Percentiles rank a stretch among this genome's conserved stretches.
phyloP scores from a whole-genome alignment of 2,113 vertebrate genomes.

The Pseudonaja textilis region DNA sequence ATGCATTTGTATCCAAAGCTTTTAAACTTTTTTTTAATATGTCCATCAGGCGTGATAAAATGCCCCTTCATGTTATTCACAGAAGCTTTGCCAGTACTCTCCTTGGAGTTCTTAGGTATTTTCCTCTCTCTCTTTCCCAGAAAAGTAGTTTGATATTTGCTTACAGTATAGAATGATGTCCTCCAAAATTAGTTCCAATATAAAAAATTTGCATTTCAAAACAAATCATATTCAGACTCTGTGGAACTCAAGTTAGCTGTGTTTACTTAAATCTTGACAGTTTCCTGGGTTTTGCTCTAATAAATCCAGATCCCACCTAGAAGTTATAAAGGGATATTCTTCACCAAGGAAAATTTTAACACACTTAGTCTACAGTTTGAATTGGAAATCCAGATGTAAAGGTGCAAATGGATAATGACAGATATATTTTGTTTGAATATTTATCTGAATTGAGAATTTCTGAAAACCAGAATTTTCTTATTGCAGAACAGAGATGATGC shows the following conservation, averaged over 20 bases:
- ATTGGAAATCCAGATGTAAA: background rate
- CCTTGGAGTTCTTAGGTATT: background rate
- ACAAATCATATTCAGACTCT: background rate
- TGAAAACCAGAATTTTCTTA: background rate
- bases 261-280: background rate
- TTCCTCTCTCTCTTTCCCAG: background rate
- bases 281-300: background rate
- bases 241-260: background rate
- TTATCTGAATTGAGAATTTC: background rate
- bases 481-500: background rate
- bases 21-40: background rate
- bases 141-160: background rate
- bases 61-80: background rate
- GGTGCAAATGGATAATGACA: background rate
- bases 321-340: background rate
- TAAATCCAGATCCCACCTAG: background rate
- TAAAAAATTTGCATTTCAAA: background rate
- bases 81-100: background rate
- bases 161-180: background rate
- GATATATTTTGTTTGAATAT: background rate
- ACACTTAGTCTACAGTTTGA: background rate
- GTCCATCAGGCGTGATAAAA: background rate
- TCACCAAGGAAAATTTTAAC: background rate
- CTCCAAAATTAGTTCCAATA: background rate
- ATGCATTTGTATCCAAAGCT: background rate